A percentile compares a stretch with the other conserved stretches of the same genome.
Evolutionary conservation across 2,888 invertebrate species (phyloP).

Genomic region (Hypselothyrea guttata): DNA sequence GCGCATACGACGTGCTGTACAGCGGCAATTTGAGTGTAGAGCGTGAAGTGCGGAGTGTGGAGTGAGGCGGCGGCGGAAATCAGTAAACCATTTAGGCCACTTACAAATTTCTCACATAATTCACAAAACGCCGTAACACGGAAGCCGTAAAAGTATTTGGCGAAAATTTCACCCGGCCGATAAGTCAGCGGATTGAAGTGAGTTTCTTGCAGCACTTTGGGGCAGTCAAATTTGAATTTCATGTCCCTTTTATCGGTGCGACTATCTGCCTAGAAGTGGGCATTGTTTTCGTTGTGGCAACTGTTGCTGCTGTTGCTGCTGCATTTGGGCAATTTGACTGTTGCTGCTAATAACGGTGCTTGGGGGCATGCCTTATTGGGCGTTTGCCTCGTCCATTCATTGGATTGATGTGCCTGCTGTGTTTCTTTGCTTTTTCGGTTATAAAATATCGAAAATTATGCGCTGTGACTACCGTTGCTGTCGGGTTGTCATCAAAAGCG

Average conservation of each 20-base stretch:
- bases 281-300: conserved; percentile 41
- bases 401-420: conserved; percentile 64
- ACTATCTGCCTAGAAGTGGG: conserved; percentile 65
- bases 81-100: conserved; percentile 59
- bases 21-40: background rate
- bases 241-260: conserved; percentile 79
- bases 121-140: conserved; percentile 77
- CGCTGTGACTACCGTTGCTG: conserved; percentile 26
- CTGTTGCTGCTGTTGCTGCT: conserved; percentile 18
- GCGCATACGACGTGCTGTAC: conserved; percentile 25
- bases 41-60: background rate
- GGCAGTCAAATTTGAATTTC: conserved; percentile 75
- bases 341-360: conserved; percentile 64
- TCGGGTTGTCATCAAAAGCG: background rate
- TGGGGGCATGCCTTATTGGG: conserved; percentile 66
- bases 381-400: conserved; percentile 29
- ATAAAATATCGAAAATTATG: conserved; percentile 76
- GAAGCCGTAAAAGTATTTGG: conserved; percentile 60
- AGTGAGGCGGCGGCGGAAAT: conserved; percentile 25
- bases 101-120: conserved; percentile 73
- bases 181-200: conserved; percentile 53
- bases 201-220: conserved; percentile 58
- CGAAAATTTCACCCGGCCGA: conserved; percentile 62
- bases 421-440: conserved; percentile 53
- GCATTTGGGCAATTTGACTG: conserved; percentile 61